Evolutionary conservation across 2,113 vertebrate genomes (phyloP), one percentile per base, ranked within the genome.

Genomic region (Balaenoptera acutorostrata): DNA sequence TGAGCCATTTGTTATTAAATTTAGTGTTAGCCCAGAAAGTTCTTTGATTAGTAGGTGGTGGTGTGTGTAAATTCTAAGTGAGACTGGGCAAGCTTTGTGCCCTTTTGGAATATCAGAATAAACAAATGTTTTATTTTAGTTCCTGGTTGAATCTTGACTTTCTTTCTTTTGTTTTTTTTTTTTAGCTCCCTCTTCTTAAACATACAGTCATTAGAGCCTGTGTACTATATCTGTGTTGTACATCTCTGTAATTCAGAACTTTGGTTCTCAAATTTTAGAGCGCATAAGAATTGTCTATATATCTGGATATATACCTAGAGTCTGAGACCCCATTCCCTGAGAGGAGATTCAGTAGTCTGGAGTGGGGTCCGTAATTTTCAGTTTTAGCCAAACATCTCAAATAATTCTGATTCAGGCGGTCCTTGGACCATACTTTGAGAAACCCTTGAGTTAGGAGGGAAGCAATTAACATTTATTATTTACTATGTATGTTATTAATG

Each of bases 381-480:
- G 68, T 96, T 92, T 90, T 61, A 63, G 59, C 64, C 21, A 64
- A 5, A 78, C 21, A n/a, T 92, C 33, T 52, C 78, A 71, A 41
- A 52, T 78, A 4, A 90, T 81, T 92, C 61, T 82, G 46, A 81
- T 55, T 63, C 52, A 88, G n/a, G 57, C 4, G 0, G 7, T 74
- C 57, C 66, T 94, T 88, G 31, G 69, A 36, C 25, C n/a, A 71
- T 41, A 61, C 80, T 92, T 96, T 39, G 57, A 90, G 83, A 96
- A 97, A 27, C 20, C 49, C 8, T 23, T 91, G 66, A 96, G 17
- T 88, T 93, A 95, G n/a, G 61, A 96, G 55, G 81, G 80, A 83
- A 90, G 14, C 74, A 78, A 96, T 95, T 90, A 80, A 84, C 69
- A 90, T 83, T 81, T 95, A 77, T 90, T 90, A 44, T 90, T 69